These are phyloP conservation scores for Cryptocephalus moraei DNA, from an alignment of 2,888 invertebrate species.

Conservation along the genomic window DNA sequence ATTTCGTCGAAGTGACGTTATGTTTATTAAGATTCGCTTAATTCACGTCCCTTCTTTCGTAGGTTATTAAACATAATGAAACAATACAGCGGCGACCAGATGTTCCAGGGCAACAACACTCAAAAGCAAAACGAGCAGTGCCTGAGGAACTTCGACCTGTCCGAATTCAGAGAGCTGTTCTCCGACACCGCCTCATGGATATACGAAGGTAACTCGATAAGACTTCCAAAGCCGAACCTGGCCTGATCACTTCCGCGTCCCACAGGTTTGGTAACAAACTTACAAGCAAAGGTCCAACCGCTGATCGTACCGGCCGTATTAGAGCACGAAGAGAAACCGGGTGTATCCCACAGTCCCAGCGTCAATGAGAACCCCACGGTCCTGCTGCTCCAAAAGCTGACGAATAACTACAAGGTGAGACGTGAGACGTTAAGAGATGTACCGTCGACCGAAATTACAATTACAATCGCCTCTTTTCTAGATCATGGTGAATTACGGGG, in stretches of 20 bases:
- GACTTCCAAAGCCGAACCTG: too few species aligned
- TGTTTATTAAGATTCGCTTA: background rate
- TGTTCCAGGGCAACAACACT: conserved; percentile 78
- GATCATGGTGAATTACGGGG: conserved; percentile 57
- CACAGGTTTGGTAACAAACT: conserved; percentile 39
- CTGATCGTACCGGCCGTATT: conserved; percentile 84
- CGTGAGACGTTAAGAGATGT: background rate
- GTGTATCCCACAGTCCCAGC: conserved; percentile 37
- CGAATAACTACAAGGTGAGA: conserved; percentile 49
- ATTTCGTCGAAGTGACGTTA: too few species aligned
- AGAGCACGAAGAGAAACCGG: conserved; percentile 86
- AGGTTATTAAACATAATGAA: conserved; percentile 77
- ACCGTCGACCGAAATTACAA: background rate
- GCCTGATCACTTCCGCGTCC: background rate
- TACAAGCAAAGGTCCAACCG: conserved; percentile 43
- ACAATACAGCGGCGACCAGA: conserved; percentile 88
- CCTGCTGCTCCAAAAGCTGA: conserved; percentile 61
- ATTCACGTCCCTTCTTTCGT: conserved; percentile 9
- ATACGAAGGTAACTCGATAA: conserved; percentile 58
- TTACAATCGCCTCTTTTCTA: conserved; percentile 18
- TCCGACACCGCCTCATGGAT: conserved; percentile 78
- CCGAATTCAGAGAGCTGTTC: conserved; percentile 78
- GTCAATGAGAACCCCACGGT: conserved; percentile 46
- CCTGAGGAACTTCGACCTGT: conserved; percentile 78
- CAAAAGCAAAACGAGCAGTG: conserved; percentile 89